Evolutionary conservation across 2,888 invertebrate genomes (phyloP).

Genomic region (Ametastegia equiseti): DNA sequence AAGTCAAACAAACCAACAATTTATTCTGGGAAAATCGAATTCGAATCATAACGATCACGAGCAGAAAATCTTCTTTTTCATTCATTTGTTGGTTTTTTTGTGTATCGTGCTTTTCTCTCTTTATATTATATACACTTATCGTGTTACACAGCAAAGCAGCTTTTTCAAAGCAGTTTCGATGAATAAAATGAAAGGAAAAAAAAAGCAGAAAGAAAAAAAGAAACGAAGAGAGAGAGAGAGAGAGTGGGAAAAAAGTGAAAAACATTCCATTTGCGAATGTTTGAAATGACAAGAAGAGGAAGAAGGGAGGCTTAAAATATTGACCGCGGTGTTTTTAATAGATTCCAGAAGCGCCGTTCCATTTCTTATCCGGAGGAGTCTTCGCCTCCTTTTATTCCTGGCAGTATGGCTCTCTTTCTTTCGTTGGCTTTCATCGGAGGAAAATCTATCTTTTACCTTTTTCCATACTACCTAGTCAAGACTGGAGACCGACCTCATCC

Average conservation of each 20-base stretch:
- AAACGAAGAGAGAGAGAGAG: not conserved
- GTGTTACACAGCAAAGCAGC: not conserved
- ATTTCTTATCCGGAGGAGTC: not conserved
- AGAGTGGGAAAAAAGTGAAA: not conserved
- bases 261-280: not conserved
- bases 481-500: conserved; percentile 7
- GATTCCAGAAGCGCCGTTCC: conserved; percentile 19
- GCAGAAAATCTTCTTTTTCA: too few relatives aligned
- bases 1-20: too few relatives aligned
- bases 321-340: conserved; percentile 35
- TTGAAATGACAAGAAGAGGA: not conserved
- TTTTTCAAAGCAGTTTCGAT: too few relatives aligned
- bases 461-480: conserved; percentile 25
- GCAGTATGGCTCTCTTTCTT: not conserved
- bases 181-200: too few relatives aligned
- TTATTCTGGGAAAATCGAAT: too few relatives aligned
- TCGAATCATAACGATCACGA: too few relatives aligned
- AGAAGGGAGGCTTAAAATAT: conserved; percentile 7
- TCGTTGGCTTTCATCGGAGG: not conserved
- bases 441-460: conserved; percentile 28
- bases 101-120: too few relatives aligned
- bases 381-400: not conserved
- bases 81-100: too few relatives aligned
- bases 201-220: not conserved
- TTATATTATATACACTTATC: too few relatives aligned